A percentile compares a stretch with the other conserved stretches of the same genome.
These are phyloP conservation scores for Pionites leucogaster DNA, from an alignment of 2,113 vertebrate genomes.

Conservation along the genomic window DNA sequence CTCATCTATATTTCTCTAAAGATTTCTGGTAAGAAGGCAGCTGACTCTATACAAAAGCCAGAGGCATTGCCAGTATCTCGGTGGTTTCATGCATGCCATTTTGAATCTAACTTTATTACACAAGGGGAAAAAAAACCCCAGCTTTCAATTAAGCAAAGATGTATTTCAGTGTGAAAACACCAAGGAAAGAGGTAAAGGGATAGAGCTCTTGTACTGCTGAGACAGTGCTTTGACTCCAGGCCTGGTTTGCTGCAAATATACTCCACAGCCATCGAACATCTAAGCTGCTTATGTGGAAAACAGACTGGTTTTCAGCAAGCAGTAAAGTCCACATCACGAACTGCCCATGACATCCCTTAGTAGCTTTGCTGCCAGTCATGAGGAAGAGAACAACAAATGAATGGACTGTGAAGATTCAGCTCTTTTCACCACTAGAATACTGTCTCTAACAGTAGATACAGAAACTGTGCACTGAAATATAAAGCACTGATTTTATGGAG, in stretches of 20 bases:
- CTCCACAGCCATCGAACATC: neutral
- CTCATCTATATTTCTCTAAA: constrained; percentile 66
- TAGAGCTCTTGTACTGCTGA: neutral
- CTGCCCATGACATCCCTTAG: neutral
- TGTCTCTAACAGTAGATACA: neutral
- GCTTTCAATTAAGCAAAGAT: neutral
- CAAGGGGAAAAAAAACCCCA: neutral
- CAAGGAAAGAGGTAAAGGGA: neutral
- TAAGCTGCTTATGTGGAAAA: neutral
- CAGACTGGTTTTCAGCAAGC: neutral
- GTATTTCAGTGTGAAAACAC: neutral
- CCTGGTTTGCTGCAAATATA: neutral
- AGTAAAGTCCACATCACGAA: neutral
- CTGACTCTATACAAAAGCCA: constrained; percentile 65
- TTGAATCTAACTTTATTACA: constrained; percentile 33
- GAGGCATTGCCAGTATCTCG: constrained; percentile 45
- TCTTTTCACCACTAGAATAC: neutral
- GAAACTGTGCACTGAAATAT: neutral
- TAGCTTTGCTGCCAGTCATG: neutral
- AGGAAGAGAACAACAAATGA: neutral
- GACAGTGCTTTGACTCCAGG: neutral
- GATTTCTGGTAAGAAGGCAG: constrained; percentile 66
- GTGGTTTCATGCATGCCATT: constrained; percentile 55
- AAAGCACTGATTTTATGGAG: neutral
- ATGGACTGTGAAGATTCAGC: neutral